Percentiles rank a stretch among this genome's conserved stretches.
These are phyloP conservation scores for Momotus momota DNA, from an alignment of 2,797 vertebrate species.

Conservation along the genomic window DNA sequence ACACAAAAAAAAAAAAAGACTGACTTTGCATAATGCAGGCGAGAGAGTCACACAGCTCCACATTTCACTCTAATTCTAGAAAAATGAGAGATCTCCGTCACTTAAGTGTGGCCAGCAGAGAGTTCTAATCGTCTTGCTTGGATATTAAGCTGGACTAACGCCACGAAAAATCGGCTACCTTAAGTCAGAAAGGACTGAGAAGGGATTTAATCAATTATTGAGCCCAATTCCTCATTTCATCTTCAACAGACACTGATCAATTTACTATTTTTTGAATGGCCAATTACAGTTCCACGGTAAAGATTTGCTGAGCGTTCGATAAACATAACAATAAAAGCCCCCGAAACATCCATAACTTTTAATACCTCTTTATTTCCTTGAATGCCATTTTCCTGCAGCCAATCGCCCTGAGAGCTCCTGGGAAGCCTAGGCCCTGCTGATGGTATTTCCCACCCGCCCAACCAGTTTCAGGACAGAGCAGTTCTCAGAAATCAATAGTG, in stretches of 20 bases:
- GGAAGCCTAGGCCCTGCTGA: neutral
- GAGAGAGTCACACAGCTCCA: conserved; percentile 13
- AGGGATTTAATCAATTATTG: neutral
- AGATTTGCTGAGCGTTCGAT: neutral
- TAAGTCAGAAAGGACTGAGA: neutral
- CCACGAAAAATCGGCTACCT: neutral
- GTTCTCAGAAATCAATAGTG: neutral
- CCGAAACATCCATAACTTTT: neutral
- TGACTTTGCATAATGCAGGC: neutral
- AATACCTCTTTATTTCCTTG: neutral
- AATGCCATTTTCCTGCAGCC: neutral
- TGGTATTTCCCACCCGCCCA: neutral
- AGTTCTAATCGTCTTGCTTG: conserved; percentile 26
- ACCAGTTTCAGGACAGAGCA: neutral
- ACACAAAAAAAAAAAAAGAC: neutral
- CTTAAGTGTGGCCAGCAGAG: neutral
- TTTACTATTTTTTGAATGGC: neutral
- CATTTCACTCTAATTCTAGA: conserved; percentile 45
- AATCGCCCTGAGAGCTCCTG: neutral
- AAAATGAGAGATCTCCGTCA: neutral
- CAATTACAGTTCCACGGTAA: neutral
- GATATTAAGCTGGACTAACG: conserved; percentile 2
- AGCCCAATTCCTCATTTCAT: neutral
- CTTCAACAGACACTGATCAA: neutral
- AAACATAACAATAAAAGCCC: neutral